Conservation (phyloP, 2,888 invertebrate species). For the Dryadula phaetusa region DNA sequence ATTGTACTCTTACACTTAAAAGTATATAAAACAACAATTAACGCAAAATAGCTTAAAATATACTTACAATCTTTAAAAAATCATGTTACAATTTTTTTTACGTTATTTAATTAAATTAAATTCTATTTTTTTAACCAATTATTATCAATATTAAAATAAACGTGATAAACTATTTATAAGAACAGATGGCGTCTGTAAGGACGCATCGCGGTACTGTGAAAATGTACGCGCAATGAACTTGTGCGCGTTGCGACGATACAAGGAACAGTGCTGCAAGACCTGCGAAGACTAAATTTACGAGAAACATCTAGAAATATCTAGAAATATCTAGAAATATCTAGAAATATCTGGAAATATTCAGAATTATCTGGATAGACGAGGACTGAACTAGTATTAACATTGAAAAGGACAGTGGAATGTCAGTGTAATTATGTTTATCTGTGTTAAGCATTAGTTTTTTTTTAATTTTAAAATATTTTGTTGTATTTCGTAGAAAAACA, state of each 20-base stretch:
- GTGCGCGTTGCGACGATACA: slow-evolving; percentile 93
- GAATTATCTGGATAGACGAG: background rate
- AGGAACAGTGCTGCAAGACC: slow-evolving; percentile 94
- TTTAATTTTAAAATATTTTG: background rate
- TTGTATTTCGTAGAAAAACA: background rate
- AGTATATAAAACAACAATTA: no score
- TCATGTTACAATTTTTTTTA: no score
- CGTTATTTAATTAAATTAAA: no score
- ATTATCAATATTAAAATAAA: background rate
- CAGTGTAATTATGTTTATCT: slow-evolving; percentile 5
- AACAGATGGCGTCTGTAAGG: slow-evolving; percentile 89
- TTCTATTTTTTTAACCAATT: no score
- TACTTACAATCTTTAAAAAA: no score
- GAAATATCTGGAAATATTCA: background rate
- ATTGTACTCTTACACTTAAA: no score
- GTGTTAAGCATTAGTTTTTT: background rate
- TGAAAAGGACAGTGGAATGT: background rate
- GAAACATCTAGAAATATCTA: background rate
- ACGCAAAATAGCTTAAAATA: no score
- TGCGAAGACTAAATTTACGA: slow-evolving; percentile 78
- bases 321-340: background rate
- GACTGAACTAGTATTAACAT: slow-evolving; percentile 7
- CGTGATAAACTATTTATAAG: slow-evolving; percentile 39
- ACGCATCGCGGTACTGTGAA: slow-evolving; percentile 93
- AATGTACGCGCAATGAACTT: slow-evolving; percentile 95